Percentiles rank a stretch among this genome's conserved stretches.
phyloP scores from a whole-genome alignment of 1,140 invertebrate species.

The Thaumatotibia leucotreta region DNA sequence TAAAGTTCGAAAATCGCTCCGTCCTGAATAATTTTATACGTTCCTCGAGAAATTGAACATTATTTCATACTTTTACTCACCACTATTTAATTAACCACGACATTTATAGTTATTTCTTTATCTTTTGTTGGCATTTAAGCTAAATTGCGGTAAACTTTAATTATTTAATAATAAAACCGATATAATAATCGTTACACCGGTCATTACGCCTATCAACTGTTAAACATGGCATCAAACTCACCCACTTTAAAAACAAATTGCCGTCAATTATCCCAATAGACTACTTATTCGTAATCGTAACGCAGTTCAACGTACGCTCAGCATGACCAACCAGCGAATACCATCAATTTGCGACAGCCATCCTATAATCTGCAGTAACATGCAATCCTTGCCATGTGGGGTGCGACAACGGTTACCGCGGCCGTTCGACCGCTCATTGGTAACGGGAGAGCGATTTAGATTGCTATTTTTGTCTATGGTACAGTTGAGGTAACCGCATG shows the following conservation, averaged over 20 bases:
- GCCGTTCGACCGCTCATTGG: slow-evolving; percentile 2
- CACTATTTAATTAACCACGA: no score
- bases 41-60: no score
- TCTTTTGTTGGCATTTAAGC: no score
- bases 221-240: background rate
- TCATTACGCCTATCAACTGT: background rate
- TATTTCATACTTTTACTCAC: no score
- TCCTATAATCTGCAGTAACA: slow-evolving; percentile 5
- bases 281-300: background rate
- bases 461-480: slow-evolving; percentile 3
- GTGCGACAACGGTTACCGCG: background rate
- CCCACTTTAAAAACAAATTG: background rate
- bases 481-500: background rate
- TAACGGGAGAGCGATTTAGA: slow-evolving; percentile 6
- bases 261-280: background rate
- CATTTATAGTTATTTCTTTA: no score
- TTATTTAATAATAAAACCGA: background rate
- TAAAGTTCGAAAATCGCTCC: background rate
- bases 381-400: slow-evolving; percentile 5
- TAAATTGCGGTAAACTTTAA: no score
- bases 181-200: background rate
- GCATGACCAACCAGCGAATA: background rate
- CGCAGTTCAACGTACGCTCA: background rate
- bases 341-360: background rate
- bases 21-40: no score